These are phyloP conservation scores for Piezodorus guildinii DNA, from an alignment of 1,140 invertebrate species.

Conservation along the genomic window DNA sequence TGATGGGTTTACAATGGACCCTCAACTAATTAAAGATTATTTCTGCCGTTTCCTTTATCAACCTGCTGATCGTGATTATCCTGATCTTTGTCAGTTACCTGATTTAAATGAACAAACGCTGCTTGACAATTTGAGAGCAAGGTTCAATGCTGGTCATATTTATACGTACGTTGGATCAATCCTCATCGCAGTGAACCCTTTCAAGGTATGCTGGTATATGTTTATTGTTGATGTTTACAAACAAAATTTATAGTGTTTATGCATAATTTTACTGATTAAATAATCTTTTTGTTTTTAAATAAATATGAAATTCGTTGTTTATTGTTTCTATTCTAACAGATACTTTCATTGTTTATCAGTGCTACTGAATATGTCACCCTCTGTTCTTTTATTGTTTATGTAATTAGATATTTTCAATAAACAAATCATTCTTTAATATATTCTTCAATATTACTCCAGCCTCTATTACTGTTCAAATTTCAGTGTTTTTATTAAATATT, in stretches of 20 bases:
- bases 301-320: constrained; percentile 1
- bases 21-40: constrained; percentile 78
- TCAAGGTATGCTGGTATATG: constrained; percentile 39
- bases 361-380: too few relatives aligned
- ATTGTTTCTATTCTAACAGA: not conserved
- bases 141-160: constrained; percentile 84
- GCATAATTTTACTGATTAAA: too few relatives aligned
- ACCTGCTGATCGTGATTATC: constrained; percentile 80
- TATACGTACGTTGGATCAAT: constrained; percentile 96
- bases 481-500: too few relatives aligned
- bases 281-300: too few relatives aligned
- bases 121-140: constrained; percentile 76
- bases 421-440: too few relatives aligned
- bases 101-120: constrained; percentile 89
- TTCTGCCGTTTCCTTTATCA: constrained; percentile 85
- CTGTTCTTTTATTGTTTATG: too few relatives aligned
- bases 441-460: too few relatives aligned
- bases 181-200: constrained; percentile 83
- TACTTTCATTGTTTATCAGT: too few relatives aligned
- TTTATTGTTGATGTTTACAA: not conserved
- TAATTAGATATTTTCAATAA: too few relatives aligned
- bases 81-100: constrained; percentile 87
- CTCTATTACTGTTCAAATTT: too few relatives aligned
- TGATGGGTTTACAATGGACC: constrained; percentile 77
- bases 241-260: not conserved